Percentiles rank a stretch among this genome's conserved stretches.
Conservation (phyloP, 2,888 invertebrate genomes). For the Dinocampus coccinellae region DNA sequence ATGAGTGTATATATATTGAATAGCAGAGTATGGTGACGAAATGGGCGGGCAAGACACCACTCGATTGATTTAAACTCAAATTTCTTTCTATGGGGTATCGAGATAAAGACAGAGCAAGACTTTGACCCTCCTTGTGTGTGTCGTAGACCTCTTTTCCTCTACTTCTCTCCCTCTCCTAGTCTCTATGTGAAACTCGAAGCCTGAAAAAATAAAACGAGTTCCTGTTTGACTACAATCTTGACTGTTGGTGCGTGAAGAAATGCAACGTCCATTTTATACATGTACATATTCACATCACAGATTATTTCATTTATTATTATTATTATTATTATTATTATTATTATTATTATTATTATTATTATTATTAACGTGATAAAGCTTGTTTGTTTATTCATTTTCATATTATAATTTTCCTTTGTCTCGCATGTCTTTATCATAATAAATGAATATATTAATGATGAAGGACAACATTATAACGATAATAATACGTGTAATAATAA, state of each 20-base stretch:
- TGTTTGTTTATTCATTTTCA: background rate
- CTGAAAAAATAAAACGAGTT: conserved; percentile 35
- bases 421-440: background rate
- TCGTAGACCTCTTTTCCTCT: conserved; percentile 28
- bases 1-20: conserved; percentile 30
- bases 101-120: conserved; percentile 32
- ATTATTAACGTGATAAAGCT: background rate
- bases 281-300: background rate
- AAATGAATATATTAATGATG: conserved; percentile 18
- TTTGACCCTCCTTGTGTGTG: conserved; percentile 41
- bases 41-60: conserved; percentile 39
- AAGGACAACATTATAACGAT: conserved; percentile 6
- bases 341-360: background rate
- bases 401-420: background rate
- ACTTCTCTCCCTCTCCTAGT: conserved; percentile 5
- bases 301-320: conserved; percentile 15
- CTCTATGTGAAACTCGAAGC: conserved; percentile 36
- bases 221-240: conserved; percentile 23
- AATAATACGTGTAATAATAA: conserved; percentile 9
- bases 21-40: conserved; percentile 30
- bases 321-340: background rate
- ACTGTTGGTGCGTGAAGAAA: conserved; percentile 31
- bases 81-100: background rate
- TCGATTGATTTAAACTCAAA: conserved; percentile 28
- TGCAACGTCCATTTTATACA: conserved; percentile 10